phyloP scores from a whole-genome alignment of 2,113 vertebrate species.

The Chloroceryle aenea region DNA sequence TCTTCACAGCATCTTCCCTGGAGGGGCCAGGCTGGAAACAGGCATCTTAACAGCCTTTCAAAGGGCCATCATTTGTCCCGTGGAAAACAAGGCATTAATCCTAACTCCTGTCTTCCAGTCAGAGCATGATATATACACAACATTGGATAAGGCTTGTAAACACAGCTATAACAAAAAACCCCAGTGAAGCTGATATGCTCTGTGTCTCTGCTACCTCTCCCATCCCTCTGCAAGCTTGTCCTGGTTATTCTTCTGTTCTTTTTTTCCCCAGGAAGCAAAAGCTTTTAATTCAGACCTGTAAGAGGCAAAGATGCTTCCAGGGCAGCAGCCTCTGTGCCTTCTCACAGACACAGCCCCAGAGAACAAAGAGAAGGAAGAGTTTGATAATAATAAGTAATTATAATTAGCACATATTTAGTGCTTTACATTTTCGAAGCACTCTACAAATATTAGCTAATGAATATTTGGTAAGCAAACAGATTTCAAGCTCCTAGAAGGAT shows the following conservation, averaged over 20 bases:
- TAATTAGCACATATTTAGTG: slow-evolving; percentile 56
- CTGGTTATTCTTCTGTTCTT: neutral
- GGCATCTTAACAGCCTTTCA: neutral
- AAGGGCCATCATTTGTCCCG: neutral
- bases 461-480: slow-evolving; percentile 60
- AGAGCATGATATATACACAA: accelerated
- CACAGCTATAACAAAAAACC: neutral
- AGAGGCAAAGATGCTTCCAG: neutral
- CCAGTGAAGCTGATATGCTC: neutral
- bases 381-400: slow-evolving; percentile 35
- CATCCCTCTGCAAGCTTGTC: neutral
- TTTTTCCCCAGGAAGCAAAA: neutral
- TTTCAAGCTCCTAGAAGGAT: slow-evolving; percentile 32
- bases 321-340: neutral
- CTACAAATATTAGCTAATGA: slow-evolving; percentile 49
- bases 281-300: neutral
- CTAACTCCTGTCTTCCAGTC: neutral
- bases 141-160: neutral
- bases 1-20: neutral
- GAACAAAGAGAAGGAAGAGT: slow-evolving; percentile 14
- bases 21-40: neutral
- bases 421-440: slow-evolving; percentile 36
- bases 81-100: neutral
- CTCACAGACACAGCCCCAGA: neutral
- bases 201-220: neutral